phyloP scores from a whole-genome alignment of 2,113 vertebrate genomes.

The Suricata suricatta region DNA sequence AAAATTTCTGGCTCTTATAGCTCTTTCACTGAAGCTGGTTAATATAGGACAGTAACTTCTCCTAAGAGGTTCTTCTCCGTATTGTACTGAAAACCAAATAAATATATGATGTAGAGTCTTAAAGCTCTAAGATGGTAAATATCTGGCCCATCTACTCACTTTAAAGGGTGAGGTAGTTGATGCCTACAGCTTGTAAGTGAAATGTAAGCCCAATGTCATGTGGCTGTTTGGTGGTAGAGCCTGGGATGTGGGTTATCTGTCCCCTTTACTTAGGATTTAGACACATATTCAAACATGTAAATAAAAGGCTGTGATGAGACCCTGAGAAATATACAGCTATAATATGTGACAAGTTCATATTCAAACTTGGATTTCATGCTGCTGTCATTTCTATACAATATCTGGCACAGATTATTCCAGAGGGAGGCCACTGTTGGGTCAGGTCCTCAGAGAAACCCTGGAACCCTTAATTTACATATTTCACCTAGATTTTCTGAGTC shows the following conservation, averaged over 20 bases:
- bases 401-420: background rate
- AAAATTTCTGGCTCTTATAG: background rate
- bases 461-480: background rate
- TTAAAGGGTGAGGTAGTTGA: background rate
- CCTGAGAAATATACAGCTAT: background rate
- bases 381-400: background rate
- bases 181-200: background rate
- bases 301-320: background rate
- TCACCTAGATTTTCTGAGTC: background rate
- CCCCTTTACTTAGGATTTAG: background rate
- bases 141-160: background rate
- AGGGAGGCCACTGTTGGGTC: background rate
- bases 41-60: background rate
- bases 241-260: background rate
- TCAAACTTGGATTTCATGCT: background rate
- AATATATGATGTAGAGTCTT: background rate
- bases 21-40: background rate
- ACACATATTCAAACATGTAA: background rate
- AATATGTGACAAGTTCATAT: background rate
- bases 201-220: background rate
- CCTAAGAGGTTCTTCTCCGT: background rate
- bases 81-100: background rate
- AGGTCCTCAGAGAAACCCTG: background rate
- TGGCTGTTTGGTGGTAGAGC: background rate
- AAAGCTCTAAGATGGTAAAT: background rate